Evolutionary conservation across 2,113 vertebrate species (phyloP).

Genomic region (Columba livia): DNA sequence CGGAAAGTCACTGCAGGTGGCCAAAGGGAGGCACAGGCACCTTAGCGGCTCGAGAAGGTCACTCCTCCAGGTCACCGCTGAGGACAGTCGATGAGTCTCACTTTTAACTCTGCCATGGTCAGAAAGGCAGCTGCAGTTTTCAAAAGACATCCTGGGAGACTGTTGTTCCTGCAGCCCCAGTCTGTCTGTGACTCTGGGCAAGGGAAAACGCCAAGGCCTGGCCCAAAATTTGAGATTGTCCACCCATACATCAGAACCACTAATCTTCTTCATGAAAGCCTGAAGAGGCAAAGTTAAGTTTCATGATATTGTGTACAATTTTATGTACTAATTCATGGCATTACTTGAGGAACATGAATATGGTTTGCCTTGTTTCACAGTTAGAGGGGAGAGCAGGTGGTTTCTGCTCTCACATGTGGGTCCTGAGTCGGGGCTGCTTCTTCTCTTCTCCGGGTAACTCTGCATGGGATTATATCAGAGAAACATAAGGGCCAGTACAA

Average conservation of each 20-base stretch:
- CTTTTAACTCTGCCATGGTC: neutral
- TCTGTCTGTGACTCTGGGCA: neutral
- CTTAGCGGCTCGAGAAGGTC: neutral
- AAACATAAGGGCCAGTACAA: neutral
- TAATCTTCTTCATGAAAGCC: neutral
- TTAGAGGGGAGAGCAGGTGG: neutral
- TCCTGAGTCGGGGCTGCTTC: neutral
- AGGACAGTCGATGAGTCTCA: neutral
- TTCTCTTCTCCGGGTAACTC: neutral
- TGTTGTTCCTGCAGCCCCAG: neutral
- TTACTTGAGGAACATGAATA: neutral
- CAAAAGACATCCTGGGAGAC: neutral
- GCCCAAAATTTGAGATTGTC: neutral
- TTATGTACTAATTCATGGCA: neutral
- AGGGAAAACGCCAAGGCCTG: neutral
- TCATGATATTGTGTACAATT: neutral
- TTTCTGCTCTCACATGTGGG: neutral
- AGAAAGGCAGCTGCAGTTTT: neutral
- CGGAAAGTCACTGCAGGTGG: neutral
- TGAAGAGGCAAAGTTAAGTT: neutral
- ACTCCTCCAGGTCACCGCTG: neutral
- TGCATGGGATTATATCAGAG: neutral
- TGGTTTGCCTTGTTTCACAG: neutral
- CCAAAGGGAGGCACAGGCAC: neutral
- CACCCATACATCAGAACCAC: neutral